Evolutionary conservation across 2,113 vertebrate species (phyloP).

Genomic region (Hemicordylus capensis): DNA sequence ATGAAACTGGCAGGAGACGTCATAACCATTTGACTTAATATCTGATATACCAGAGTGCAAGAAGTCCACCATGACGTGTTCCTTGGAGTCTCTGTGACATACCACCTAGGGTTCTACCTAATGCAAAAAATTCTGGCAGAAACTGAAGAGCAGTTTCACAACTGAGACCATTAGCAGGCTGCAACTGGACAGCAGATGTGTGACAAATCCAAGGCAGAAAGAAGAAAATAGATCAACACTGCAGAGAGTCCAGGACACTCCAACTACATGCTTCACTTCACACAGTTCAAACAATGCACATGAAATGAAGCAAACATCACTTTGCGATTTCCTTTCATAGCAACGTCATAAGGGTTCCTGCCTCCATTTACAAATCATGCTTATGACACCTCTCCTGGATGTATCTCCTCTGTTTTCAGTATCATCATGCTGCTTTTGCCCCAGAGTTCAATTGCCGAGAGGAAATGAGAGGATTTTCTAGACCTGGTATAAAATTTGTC

Average conservation of each 20-base stretch:
- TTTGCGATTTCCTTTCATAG: background rate
- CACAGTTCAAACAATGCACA: conserved; percentile 18
- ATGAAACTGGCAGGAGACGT: background rate
- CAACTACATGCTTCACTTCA: conserved; percentile 19
- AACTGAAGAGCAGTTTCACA: background rate
- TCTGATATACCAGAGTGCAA: background rate
- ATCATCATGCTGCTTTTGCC: background rate
- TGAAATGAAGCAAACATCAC: too few species aligned
- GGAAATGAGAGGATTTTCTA: background rate
- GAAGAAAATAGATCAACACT: conserved; percentile 4
- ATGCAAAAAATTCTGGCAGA: background rate
- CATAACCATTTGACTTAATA: background rate
- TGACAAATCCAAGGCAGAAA: background rate
- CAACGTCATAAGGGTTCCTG: background rate
- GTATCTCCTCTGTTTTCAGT: background rate
- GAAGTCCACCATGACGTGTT: background rate
- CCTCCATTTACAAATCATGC: background rate
- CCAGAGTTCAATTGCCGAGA: background rate
- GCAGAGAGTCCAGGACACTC: conserved; percentile 7
- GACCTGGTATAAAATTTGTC: background rate
- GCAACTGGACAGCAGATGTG: background rate
- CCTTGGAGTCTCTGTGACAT: too few species aligned
- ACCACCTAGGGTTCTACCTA: background rate
- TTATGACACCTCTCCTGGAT: background rate
- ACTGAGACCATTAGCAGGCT: background rate